phyloP scores from a whole-genome alignment of 2,113 vertebrate species.

The Dasyornis broadbenti region DNA sequence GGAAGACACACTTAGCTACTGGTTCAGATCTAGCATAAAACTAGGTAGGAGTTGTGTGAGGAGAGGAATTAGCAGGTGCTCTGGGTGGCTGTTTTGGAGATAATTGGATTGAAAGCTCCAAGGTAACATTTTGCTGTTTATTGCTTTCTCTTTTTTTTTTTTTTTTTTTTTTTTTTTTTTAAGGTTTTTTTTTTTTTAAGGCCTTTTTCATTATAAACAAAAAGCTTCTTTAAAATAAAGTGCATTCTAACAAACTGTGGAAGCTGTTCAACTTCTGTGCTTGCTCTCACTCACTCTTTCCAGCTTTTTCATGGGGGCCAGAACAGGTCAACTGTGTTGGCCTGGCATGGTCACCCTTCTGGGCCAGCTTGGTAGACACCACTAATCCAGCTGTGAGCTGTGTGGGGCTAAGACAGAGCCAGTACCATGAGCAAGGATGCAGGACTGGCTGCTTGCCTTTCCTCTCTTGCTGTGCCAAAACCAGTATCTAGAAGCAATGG shows the following conservation, averaged over 20 bases:
- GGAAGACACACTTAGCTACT: not conserved
- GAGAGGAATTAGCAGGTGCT: not conserved
- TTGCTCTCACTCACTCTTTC: not conserved
- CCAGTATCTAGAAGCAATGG: not conserved
- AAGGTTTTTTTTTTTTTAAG: not conserved
- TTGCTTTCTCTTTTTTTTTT: not conserved
- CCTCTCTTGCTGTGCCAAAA: not conserved
- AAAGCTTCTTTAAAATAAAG: not conserved
- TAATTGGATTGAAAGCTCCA: not conserved
- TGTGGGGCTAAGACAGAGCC: not conserved
- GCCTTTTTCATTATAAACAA: not conserved
- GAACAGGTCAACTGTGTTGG: not conserved
- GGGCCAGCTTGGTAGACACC: not conserved
- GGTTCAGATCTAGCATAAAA: not conserved
- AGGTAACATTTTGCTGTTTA: not conserved
- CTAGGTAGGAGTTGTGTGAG: not conserved
- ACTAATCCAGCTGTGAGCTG: rapidly evolving
- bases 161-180: too few species aligned
- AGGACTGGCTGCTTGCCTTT: not conserved
- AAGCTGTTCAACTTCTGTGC: not conserved
- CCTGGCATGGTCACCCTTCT: not conserved
- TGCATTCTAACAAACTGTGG: not conserved
- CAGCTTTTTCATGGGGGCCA: not conserved
- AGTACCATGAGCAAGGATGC: too few species aligned
- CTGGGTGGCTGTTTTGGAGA: not conserved